These are phyloP conservation scores for Caloenas nicobarica DNA, from an alignment of 2,113 vertebrate genomes.

Conservation along the genomic window DNA sequence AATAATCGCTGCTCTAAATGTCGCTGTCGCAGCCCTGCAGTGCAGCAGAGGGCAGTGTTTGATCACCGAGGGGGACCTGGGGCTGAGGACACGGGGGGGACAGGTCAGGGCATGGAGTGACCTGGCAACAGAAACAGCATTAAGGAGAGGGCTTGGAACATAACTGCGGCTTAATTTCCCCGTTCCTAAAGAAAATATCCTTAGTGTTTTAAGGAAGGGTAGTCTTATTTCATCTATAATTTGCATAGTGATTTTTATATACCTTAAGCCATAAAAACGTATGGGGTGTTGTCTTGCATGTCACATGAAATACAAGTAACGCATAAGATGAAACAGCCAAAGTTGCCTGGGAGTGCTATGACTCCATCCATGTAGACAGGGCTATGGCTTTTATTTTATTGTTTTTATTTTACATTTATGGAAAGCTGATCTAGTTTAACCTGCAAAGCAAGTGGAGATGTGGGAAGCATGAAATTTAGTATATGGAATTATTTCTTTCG, in stretches of 20 bases:
- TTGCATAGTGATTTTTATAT: neutral
- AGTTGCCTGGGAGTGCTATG: neutral
- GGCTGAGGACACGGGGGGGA: neutral
- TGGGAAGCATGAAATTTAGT: neutral
- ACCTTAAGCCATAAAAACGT: neutral
- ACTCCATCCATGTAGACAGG: neutral
- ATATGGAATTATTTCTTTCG: neutral
- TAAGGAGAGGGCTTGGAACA: neutral
- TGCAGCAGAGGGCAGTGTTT: slow-evolving; percentile 82
- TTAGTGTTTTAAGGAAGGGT: neutral
- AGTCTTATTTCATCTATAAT: neutral
- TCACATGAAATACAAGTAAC: neutral
- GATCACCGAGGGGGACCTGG: slow-evolving; percentile 30
- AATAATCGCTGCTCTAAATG: neutral
- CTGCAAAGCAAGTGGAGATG: neutral
- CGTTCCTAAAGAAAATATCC: neutral
- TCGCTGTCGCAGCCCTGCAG: neutral
- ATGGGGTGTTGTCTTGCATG: neutral
- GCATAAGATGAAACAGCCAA: neutral
- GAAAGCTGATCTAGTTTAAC: neutral
- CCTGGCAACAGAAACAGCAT: slow-evolving; percentile 50
- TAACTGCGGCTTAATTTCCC: neutral
- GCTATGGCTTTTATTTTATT: neutral
- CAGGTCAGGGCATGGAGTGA: slow-evolving; percentile 55
- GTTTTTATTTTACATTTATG: neutral